phyloP scores from a whole-genome alignment of 2,113 vertebrate species.

The Pseudorhombus dupliciocellatus region DNA sequence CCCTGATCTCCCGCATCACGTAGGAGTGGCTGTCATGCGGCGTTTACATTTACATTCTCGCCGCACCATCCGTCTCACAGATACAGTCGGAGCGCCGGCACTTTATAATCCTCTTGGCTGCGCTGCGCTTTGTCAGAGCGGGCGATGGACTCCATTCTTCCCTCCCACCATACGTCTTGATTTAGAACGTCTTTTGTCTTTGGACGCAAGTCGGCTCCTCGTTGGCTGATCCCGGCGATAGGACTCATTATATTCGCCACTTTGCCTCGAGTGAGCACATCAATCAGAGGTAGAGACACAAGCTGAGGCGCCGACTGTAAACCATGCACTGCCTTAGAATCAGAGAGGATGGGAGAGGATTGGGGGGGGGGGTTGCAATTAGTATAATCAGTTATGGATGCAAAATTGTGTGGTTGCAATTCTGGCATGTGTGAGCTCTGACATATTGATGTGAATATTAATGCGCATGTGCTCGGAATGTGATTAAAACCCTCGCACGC shows the following conservation, averaged over 20 bases:
- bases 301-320: not conserved
- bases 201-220: not conserved
- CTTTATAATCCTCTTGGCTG: slow-evolving; percentile 3
- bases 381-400: not conserved
- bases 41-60: slow-evolving; percentile 4
- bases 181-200: slow-evolving; percentile 8
- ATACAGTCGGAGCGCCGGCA: not conserved
- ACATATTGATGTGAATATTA: slow-evolving; percentile 4
- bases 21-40: slow-evolving; percentile 8
- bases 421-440: not conserved
- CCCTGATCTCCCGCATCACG: not conserved
- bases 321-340: not conserved
- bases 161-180: not conserved
- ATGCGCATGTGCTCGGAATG: not conserved
- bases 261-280: not conserved
- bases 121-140: slow-evolving; percentile 1
- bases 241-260: not conserved
- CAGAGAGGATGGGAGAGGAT: no score
- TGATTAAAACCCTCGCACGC: not conserved
- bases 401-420: not conserved
- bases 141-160: not conserved
- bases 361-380: not conserved
- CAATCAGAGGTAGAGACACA: not conserved
- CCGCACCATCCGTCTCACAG: not conserved
- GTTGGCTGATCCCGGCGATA: not conserved